These are phyloP conservation scores for Exephanes ischioxanthus DNA, from an alignment of 2,888 invertebrate genomes.

Conservation along the genomic window DNA sequence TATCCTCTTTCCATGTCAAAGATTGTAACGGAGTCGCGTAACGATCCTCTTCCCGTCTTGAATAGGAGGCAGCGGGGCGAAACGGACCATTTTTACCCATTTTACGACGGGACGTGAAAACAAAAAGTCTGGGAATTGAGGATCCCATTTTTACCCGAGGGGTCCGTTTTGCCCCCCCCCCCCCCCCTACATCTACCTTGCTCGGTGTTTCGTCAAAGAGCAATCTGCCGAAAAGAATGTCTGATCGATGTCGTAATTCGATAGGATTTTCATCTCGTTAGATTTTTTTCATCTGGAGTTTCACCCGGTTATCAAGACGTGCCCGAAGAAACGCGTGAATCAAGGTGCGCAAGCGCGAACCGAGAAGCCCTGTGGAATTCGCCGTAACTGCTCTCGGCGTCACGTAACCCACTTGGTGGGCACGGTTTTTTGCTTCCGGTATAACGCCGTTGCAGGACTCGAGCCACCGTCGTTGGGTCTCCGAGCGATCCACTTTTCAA, in stretches of 20 bases:
- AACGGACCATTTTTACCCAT: not conserved
- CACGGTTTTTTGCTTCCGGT: conserved; percentile 59
- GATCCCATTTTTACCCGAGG: not conserved
- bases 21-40: conserved; percentile 44
- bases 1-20: conserved; percentile 55
- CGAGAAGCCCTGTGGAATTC: not conserved
- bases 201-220: not conserved
- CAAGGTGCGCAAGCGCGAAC: not conserved
- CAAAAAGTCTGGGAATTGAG: not conserved
- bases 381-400: conserved; percentile 47
- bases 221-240: not conserved
- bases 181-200: not conserved
- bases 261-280: not conserved
- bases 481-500: conserved; percentile 53
- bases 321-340: conserved; percentile 9
- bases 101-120: too few relatives aligned
- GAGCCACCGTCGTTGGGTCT: conserved; percentile 12
- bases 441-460: not conserved
- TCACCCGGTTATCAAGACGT: not conserved
- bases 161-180: too few relatives aligned
- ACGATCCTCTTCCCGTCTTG: conserved; percentile 59
- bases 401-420: conserved; percentile 57
- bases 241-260: not conserved
- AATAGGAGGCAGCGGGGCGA: not conserved
- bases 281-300: not conserved